Conservation (phyloP, 1,140 invertebrate genomes). For the Sesamia nonagrioides region DNA sequence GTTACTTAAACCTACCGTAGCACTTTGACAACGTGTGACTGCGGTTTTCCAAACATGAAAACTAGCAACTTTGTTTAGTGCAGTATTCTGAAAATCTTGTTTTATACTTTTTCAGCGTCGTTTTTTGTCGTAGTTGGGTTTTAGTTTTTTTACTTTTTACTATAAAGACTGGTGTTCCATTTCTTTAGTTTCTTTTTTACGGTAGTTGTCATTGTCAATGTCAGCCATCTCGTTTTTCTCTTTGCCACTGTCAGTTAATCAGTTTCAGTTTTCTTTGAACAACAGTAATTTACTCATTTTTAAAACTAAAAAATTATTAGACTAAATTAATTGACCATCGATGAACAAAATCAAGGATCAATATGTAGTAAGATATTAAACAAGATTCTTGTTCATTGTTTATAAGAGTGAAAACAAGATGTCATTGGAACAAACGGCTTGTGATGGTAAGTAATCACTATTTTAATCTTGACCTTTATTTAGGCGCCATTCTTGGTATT, state of each 20-base stretch:
- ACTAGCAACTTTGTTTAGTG: too few species aligned
- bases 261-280: too few species aligned
- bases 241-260: neutral
- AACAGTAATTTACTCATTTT: neutral
- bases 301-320: neutral
- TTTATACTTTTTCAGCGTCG: too few species aligned
- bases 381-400: constrained; percentile 34
- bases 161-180: too few species aligned
- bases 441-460: constrained; percentile 89
- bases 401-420: constrained; percentile 76
- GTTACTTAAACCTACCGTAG: too few species aligned
- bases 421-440: constrained; percentile 93
- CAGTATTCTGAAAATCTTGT: too few species aligned
- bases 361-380: constrained; percentile 38
- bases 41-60: too few species aligned
- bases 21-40: too few species aligned
- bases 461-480: constrained; percentile 1
- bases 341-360: neutral
- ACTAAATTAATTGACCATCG: constrained; percentile 2
- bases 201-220: neutral
- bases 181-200: too few species aligned
- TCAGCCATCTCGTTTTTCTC: neutral
- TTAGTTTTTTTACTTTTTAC: too few species aligned
- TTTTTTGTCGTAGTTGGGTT: too few species aligned
- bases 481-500: neutral